phyloP scores from a whole-genome alignment of 1,140 invertebrate species.

The Homalodisca vitripennis region DNA sequence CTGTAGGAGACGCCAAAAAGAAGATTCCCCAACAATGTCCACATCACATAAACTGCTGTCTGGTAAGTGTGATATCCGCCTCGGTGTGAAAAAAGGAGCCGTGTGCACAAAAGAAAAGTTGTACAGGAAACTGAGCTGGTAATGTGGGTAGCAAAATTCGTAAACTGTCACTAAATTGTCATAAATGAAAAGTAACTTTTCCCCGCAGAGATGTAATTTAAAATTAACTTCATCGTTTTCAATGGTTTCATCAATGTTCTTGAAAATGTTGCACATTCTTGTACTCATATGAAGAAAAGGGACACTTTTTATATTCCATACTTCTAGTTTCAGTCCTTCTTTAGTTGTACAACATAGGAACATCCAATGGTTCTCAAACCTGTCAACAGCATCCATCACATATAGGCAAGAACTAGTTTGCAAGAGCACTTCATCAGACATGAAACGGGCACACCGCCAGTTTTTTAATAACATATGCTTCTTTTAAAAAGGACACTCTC shows the following conservation, averaged over 20 bases:
- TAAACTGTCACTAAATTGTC: constrained; percentile 13
- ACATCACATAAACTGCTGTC: neutral
- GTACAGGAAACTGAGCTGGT: constrained; percentile 1
- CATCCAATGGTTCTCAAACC: neutral
- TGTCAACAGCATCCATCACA: constrained; percentile 1
- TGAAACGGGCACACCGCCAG: neutral
- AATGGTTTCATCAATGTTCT: neutral
- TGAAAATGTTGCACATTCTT: constrained; percentile 17
- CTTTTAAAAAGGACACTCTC: constrained; percentile 11
- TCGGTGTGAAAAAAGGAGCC: neutral
- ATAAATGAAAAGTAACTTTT: constrained; percentile 5
- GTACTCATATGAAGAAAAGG: neutral
- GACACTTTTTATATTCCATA: neutral
- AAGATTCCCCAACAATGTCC: neutral
- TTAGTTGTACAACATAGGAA: constrained; percentile 7
- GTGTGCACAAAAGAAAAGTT: constrained; percentile 1
- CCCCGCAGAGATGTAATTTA: neutral
- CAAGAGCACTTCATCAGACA: neutral
- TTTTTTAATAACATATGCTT: constrained; percentile 8
- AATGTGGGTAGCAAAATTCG: constrained; percentile 1
- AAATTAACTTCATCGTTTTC: neutral
- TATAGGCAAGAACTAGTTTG: neutral
- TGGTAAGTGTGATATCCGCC: neutral
- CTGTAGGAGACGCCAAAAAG: constrained; percentile 7
- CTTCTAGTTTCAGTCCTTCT: constrained; percentile 5